Evolutionary conservation across 2,113 vertebrate genomes (phyloP).

Genomic region (Indicator maculatus): DNA sequence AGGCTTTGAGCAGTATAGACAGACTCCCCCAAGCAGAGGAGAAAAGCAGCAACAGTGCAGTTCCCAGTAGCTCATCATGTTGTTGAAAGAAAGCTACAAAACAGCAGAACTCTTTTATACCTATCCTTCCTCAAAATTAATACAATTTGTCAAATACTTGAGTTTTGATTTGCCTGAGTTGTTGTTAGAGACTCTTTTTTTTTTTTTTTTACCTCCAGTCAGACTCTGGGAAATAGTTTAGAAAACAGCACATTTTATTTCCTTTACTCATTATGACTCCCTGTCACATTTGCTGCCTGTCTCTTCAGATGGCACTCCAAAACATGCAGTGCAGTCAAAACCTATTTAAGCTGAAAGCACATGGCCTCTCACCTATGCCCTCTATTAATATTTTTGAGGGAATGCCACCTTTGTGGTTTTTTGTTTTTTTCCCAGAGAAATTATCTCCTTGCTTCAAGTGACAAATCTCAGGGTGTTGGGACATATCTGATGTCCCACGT

Average conservation of each 20-base stretch:
- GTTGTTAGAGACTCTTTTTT: background rate
- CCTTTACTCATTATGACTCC: background rate
- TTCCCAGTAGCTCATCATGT: background rate
- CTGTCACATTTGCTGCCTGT: background rate
- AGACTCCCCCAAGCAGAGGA: background rate
- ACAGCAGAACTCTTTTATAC: background rate
- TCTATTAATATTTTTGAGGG: background rate
- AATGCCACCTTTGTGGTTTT: background rate
- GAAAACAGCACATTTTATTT: background rate
- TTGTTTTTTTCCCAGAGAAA: background rate
- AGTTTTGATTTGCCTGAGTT: background rate
- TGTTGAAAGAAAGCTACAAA: background rate
- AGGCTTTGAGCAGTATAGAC: background rate
- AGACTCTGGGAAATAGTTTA: background rate
- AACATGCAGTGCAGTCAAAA: background rate
- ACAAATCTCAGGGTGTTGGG: background rate
- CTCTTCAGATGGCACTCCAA: constrained; percentile 1
- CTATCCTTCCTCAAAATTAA: background rate
- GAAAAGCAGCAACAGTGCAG: background rate
- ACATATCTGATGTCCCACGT: background rate
- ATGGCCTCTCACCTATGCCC: background rate
- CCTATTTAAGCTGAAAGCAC: constrained; percentile 27
- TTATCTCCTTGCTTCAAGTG: background rate
- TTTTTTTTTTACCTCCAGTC: background rate
- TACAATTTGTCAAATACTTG: background rate